Evolutionary conservation across 2,113 vertebrate species (phyloP).

Genomic region (Sigmodon hispidus): DNA sequence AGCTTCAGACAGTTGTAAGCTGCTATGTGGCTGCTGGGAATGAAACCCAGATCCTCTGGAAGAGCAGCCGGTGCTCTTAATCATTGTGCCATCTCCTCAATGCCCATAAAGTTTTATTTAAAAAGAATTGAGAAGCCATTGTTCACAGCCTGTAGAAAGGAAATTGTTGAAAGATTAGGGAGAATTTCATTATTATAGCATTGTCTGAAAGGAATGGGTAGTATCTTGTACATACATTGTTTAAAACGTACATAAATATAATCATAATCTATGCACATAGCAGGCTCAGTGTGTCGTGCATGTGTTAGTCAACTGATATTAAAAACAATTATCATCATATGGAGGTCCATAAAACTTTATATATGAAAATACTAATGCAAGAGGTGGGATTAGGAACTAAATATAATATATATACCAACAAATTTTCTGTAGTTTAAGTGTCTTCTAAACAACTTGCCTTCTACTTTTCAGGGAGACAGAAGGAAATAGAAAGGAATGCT

Average conservation of each 20-base stretch:
- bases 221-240: slow-evolving; percentile 33
- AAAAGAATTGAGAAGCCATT: slow-evolving; percentile 43
- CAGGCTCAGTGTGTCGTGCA: slow-evolving; percentile 21
- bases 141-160: neutral
- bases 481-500: slow-evolving; percentile 37
- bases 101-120: slow-evolving; percentile 28
- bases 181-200: slow-evolving; percentile 49
- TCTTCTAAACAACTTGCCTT: slow-evolving; percentile 59
- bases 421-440: slow-evolving; percentile 31
- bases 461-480: neutral
- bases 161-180: neutral
- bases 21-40: neutral
- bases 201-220: slow-evolving; percentile 57
- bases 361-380: slow-evolving; percentile 56
- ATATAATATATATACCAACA: neutral
- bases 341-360: neutral
- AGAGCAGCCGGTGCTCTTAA: neutral
- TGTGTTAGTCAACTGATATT: neutral
- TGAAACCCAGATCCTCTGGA: neutral
- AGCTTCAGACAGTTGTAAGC: neutral
- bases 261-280: neutral
- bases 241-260: neutral
- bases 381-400: neutral
- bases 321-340: slow-evolving; percentile 36
- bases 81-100: neutral